phyloP scores from a whole-genome alignment of 2,888 invertebrate species.

The Linnaemya tessellans region DNA sequence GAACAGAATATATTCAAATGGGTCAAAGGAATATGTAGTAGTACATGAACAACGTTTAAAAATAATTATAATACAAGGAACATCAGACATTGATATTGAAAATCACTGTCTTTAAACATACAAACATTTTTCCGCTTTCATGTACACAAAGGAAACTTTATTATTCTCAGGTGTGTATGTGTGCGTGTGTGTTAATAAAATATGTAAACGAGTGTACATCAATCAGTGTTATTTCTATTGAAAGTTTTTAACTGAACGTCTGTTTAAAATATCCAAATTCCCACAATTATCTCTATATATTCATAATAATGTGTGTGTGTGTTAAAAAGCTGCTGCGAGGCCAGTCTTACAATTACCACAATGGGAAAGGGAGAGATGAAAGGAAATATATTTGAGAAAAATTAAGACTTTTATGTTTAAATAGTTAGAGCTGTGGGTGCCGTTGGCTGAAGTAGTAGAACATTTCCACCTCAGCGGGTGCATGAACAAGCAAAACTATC shows the following conservation, averaged over 20 bases:
- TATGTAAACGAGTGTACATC: neutral
- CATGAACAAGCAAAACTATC: too few relatives aligned
- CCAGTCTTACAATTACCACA: neutral
- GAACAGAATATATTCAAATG: neutral
- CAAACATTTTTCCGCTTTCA: neutral
- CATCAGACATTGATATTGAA: conserved; percentile 69
- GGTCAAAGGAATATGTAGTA: neutral
- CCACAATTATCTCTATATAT: conserved; percentile 76
- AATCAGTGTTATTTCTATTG: conserved; percentile 4
- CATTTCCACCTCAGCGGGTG: too few relatives aligned
- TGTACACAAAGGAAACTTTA: neutral
- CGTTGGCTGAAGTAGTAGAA: too few relatives aligned
- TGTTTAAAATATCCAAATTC: conserved; percentile 75
- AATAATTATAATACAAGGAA: conserved; percentile 15
- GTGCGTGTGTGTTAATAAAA: neutral
- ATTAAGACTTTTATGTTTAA: too few relatives aligned
- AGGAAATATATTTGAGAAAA: neutral
- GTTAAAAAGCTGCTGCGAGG: conserved; percentile 3
- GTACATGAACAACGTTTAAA: neutral
- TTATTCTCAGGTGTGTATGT: neutral
- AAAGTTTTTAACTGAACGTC: conserved; percentile 67
- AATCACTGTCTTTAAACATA: conserved; percentile 38
- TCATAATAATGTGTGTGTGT: conserved; percentile 24
- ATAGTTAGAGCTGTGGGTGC: too few relatives aligned
- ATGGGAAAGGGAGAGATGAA: neutral